Conservation (phyloP, 2,888 invertebrate species). For the Antitype chi region DNA sequence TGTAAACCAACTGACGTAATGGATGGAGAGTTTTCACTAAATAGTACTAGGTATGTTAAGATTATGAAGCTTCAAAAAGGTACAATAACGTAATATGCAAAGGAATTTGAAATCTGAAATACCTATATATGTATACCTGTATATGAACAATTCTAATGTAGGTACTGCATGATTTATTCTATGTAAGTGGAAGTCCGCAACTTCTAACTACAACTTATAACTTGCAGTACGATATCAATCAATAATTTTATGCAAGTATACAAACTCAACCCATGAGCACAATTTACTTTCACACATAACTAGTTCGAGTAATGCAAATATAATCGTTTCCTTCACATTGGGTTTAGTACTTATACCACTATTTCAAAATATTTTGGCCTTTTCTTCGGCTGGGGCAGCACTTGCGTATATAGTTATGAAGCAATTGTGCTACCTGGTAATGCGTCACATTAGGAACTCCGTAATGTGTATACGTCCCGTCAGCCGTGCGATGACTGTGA, state of each 20-base stretch:
- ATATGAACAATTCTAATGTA: not conserved
- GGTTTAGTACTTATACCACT: not conserved
- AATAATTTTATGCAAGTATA: not conserved
- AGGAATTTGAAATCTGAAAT: not conserved
- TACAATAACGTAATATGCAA: not conserved
- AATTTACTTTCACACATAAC: not conserved
- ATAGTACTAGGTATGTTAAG: not conserved
- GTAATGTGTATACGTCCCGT: not conserved
- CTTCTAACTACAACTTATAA: not conserved
- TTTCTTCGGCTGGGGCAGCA: too few relatives aligned
- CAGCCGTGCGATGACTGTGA: not conserved
- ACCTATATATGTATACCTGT: not conserved
- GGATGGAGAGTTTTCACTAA: conserved; percentile 33
- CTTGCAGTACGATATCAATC: too few relatives aligned
- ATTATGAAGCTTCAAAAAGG: conserved; percentile 4
- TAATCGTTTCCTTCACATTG: not conserved
- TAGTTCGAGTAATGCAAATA: not conserved
- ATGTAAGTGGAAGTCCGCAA: not conserved
- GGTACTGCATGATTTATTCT: not conserved
- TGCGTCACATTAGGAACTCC: not conserved
- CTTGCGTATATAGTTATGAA: not conserved
- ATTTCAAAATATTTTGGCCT: not conserved
- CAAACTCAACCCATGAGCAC: not conserved
- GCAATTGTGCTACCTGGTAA: not conserved
- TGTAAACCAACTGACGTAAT: conserved; percentile 63